These are phyloP conservation scores for Plecturocebus donacophilus DNA, from an alignment of 2,113 vertebrate genomes.

Conservation along the genomic window DNA sequence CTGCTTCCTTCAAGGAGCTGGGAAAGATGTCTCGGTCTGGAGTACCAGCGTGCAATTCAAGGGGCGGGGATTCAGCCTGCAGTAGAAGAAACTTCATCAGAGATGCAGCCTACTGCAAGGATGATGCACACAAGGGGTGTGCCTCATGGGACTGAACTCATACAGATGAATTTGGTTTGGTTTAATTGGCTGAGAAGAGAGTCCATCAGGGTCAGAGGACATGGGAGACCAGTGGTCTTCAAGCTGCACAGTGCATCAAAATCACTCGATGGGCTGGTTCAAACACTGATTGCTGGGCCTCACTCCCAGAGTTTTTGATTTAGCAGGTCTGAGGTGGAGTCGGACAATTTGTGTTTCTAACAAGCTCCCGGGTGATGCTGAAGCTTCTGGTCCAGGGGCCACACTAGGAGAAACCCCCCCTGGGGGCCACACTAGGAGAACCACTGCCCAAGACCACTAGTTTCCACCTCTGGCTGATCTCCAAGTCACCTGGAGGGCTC, in stretches of 20 bases:
- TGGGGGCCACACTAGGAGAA: background rate
- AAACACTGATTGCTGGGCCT: background rate
- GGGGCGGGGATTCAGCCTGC: background rate
- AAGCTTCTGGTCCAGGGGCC: background rate
- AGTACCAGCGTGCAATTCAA: background rate
- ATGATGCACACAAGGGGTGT: fast-evolving
- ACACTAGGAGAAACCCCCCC: background rate
- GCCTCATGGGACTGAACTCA: background rate
- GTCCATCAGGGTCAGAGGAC: background rate
- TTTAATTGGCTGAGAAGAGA: background rate
- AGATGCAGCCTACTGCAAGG: background rate
- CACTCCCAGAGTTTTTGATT: background rate
- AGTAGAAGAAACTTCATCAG: background rate
- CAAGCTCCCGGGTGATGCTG: background rate
- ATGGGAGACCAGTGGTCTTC: background rate
- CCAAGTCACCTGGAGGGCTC: background rate
- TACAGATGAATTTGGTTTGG: background rate
- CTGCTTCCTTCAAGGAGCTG: background rate
- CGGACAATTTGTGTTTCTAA: background rate
- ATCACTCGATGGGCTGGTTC: background rate
- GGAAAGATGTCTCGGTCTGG: background rate
- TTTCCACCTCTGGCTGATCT: background rate
- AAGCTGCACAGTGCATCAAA: background rate
- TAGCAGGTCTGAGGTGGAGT: background rate
- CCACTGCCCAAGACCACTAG: background rate